A percentile compares a stretch with the other conserved stretches of the same genome.
Evolutionary conservation across 2,888 invertebrate genomes (phyloP).

Genomic region (Dromius quadrimaculatus): DNA sequence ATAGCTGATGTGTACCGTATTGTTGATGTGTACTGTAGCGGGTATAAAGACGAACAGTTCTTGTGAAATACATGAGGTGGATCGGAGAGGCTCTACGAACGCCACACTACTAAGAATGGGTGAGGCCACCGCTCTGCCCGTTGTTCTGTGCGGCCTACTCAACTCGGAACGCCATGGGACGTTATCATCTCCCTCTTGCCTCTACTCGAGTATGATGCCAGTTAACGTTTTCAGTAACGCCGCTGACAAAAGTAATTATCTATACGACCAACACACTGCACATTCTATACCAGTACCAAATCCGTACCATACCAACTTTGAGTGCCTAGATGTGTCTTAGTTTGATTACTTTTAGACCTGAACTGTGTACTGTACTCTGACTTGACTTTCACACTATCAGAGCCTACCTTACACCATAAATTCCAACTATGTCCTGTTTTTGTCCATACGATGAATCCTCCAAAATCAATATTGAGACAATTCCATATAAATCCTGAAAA

Average conservation of each 20-base stretch:
- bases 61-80: slow-evolving; percentile 45
- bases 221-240: slow-evolving; percentile 33
- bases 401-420: too few relatives aligned
- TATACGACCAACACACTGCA: neutral
- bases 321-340: neutral
- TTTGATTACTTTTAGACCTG: neutral
- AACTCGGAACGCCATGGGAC: slow-evolving; percentile 57
- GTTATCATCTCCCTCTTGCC: slow-evolving; percentile 34
- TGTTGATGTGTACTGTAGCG: slow-evolving; percentile 26
- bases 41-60: slow-evolving; percentile 52
- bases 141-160: slow-evolving; percentile 67
- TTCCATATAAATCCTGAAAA: too few relatives aligned
- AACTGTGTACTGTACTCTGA: too few relatives aligned
- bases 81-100: slow-evolving; percentile 52
- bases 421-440: too few relatives aligned
- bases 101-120: slow-evolving; percentile 59
- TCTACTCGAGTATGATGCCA: slow-evolving; percentile 14
- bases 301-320: slow-evolving; percentile 10
- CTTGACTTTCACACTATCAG: too few relatives aligned
- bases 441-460: too few relatives aligned
- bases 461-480: too few relatives aligned
- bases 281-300: neutral
- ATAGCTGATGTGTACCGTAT: slow-evolving; percentile 8
- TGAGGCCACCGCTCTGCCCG: slow-evolving; percentile 66
- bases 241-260: slow-evolving; percentile 40